Percentiles rank a stretch among this genome's conserved stretches.
These are phyloP conservation scores for Rhynchopsitta pachyrhyncha DNA, from an alignment of 2,113 vertebrate genomes.

Conservation along the genomic window DNA sequence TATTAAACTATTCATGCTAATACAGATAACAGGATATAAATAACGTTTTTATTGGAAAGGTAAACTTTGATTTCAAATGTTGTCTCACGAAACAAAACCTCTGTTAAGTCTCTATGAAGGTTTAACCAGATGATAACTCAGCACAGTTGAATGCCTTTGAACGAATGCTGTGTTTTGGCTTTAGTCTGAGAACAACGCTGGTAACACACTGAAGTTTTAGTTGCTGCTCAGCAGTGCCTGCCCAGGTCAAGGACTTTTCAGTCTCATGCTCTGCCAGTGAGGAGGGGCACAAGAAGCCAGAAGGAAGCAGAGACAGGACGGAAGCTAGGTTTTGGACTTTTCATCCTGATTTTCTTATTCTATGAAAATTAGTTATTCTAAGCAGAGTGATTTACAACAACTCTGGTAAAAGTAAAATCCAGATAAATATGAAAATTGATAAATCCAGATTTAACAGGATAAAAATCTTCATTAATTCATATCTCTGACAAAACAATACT, in stretches of 20 bases:
- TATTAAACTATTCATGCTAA: background rate
- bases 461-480: background rate
- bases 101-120: background rate
- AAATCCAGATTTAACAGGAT: background rate
- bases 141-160: background rate
- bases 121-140: background rate
- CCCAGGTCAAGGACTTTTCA: background rate
- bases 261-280: background rate
- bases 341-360: background rate
- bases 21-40: background rate
- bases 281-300: background rate
- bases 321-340: background rate
- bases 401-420: background rate
- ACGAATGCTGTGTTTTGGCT: background rate
- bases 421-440: background rate
- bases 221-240: background rate
- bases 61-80: background rate
- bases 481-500: background rate
- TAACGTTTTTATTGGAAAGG: background rate
- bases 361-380: background rate
- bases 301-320: background rate
- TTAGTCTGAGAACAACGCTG: background rate
- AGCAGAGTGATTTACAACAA: background rate
- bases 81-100: background rate
- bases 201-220: background rate